These are phyloP conservation scores for Rhyzopertha dominica DNA, from an alignment of 1,140 invertebrate species.

Conservation along the genomic window DNA sequence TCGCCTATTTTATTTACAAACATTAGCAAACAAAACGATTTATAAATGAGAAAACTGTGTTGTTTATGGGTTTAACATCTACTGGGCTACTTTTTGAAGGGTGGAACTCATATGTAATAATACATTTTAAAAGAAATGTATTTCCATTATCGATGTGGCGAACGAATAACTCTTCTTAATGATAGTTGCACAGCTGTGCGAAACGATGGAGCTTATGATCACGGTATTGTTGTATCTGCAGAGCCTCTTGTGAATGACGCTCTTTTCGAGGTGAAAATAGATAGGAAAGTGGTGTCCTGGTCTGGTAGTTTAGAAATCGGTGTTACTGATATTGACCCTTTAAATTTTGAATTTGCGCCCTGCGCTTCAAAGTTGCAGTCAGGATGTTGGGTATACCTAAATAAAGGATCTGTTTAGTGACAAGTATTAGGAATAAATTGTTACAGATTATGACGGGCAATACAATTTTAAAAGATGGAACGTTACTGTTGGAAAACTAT, in stretches of 20 bases:
- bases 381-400: slow-evolving; percentile 70
- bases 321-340: slow-evolving; percentile 78
- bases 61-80: too few relatives aligned
- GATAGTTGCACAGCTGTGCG: slow-evolving; percentile 75
- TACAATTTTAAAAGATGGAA: slow-evolving; percentile 78
- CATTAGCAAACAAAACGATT: too few relatives aligned
- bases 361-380: slow-evolving; percentile 78
- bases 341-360: slow-evolving; percentile 71
- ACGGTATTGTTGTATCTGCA: slow-evolving; percentile 77
- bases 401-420: slow-evolving; percentile 20
- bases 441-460: slow-evolving; percentile 76
- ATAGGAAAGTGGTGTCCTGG: slow-evolving; percentile 87
- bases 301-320: slow-evolving; percentile 91
- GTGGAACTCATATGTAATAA: too few relatives aligned
- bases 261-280: slow-evolving; percentile 83
- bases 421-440: slow-evolving; percentile 9
- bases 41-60: too few relatives aligned
- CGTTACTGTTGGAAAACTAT: slow-evolving; percentile 74
- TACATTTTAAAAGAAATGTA: too few relatives aligned
- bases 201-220: slow-evolving; percentile 75
- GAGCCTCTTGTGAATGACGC: slow-evolving; percentile 77
- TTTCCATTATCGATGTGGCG: slow-evolving; percentile 78
- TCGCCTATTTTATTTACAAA: too few relatives aligned
- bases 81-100: too few relatives aligned
- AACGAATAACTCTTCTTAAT: slow-evolving; percentile 73